These are phyloP conservation scores for Cyprinodon variegatus DNA, from an alignment of 2,113 vertebrate genomes.

Conservation along the genomic window DNA sequence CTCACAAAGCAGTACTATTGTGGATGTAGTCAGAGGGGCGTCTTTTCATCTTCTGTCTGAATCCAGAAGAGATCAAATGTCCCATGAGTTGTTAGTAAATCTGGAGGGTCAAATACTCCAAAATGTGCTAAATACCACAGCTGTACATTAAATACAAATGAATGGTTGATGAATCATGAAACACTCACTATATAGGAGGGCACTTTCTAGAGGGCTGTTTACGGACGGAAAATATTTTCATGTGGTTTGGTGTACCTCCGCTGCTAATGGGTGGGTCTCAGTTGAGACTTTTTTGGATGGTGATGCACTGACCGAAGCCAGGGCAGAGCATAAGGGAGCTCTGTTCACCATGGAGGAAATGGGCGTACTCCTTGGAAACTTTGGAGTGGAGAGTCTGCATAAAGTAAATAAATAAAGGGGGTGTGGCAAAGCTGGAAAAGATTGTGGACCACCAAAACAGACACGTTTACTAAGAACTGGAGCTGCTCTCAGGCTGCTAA, in stretches of 20 bases:
- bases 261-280: constrained; percentile 68
- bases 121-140: constrained; percentile 43
- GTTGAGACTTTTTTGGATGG: constrained; percentile 49
- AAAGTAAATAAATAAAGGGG: constrained; percentile 57
- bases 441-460: constrained; percentile 61
- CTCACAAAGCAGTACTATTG: background rate
- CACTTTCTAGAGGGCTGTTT: constrained; percentile 39
- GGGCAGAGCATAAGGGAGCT: constrained; percentile 63
- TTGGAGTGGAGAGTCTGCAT: constrained; percentile 58
- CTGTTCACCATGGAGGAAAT: constrained; percentile 78
- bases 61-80: rapidly evolving
- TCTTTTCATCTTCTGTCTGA: background rate
- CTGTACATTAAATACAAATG: constrained; percentile 37
- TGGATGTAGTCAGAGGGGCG: background rate
- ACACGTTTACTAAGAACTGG: constrained; percentile 26
- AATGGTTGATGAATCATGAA: constrained; percentile 12
- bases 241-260: constrained; percentile 51
- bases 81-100: constrained; percentile 11
- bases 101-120: background rate
- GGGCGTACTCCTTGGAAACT: constrained; percentile 70
- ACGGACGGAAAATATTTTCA: constrained; percentile 48
- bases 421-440: constrained; percentile 43
- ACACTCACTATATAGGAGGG: constrained; percentile 4
- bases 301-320: constrained; percentile 45
- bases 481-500: constrained; percentile 21